Evolutionary conservation across 2,797 vertebrate genomes (phyloP).

Genomic region (Nannoperca obscura): DNA sequence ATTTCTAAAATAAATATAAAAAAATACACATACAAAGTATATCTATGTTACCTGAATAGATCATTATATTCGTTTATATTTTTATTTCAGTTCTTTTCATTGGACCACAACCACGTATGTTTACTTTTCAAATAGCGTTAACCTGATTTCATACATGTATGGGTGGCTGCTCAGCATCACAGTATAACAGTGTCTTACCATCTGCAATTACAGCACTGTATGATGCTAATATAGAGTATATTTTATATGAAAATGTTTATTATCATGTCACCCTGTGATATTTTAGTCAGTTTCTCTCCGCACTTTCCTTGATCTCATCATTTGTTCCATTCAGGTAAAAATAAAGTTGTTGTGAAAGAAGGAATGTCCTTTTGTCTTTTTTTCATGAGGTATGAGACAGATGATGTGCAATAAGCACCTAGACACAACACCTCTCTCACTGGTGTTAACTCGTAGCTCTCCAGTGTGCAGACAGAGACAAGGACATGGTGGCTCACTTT

Average conservation of each 20-base stretch:
- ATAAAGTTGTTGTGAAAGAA: slow-evolving; percentile 21
- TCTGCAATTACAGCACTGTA: not conserved
- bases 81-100: not conserved
- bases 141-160: not conserved
- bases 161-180: not conserved
- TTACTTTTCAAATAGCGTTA: not conserved
- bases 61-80: too few relatives aligned
- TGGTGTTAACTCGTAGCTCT: slow-evolving; percentile 23
- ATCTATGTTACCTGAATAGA: not conserved
- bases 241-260: not conserved
- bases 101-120: not conserved
- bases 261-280: not conserved
- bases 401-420: slow-evolving; percentile 7
- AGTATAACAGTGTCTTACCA: not conserved
- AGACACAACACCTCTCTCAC: slow-evolving; percentile 21
- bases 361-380: not conserved
- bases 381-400: slow-evolving; percentile 11
- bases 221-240: not conserved
- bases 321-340: slow-evolving; percentile 15
- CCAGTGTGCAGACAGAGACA: slow-evolving; percentile 15
- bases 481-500: not conserved
- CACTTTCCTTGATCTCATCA: slow-evolving; percentile 7
- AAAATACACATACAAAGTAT: not conserved
- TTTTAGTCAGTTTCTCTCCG: not conserved
- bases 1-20: not conserved